Percentiles rank a stretch among this genome's conserved stretches.
phyloP scores from a whole-genome alignment of 2,888 invertebrate genomes.

The Agrotis ipsilon region DNA sequence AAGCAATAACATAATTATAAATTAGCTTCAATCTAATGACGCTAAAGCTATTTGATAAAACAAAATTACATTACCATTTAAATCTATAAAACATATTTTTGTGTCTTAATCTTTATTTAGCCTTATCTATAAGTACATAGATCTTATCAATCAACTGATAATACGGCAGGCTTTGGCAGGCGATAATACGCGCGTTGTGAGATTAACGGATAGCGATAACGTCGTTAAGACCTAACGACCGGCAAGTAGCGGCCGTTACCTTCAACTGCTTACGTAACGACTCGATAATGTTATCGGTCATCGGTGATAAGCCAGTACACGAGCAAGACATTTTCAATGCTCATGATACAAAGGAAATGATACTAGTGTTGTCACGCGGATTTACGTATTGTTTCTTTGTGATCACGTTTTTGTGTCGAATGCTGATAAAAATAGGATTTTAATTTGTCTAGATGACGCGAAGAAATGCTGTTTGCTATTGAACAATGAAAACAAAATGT shows the following conservation, averaged over 20 bases:
- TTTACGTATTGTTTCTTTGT: constrained; percentile 8
- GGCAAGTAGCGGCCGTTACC: constrained; percentile 75
- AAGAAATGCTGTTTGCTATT: background rate
- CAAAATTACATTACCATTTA: constrained; percentile 7
- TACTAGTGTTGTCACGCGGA: constrained; percentile 33
- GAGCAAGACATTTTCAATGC: constrained; percentile 18
- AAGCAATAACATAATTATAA: background rate
- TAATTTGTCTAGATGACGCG: constrained; percentile 4
- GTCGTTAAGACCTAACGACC: constrained; percentile 72
- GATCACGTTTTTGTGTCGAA: constrained; percentile 12
- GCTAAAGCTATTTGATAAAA: constrained; percentile 9
- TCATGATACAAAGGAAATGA: constrained; percentile 37
- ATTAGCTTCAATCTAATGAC: constrained; percentile 34
- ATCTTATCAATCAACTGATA: constrained; percentile 33
- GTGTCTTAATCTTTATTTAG: constrained; percentile 41
- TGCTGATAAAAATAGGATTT: constrained; percentile 8
- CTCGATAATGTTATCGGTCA: constrained; percentile 61
- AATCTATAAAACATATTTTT: constrained; percentile 10
- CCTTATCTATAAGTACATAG: constrained; percentile 26
- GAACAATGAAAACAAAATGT: background rate
- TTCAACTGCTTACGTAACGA: constrained; percentile 66
- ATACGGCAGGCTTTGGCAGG: constrained; percentile 50
- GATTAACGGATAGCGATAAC: constrained; percentile 78
- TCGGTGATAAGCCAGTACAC: constrained; percentile 30
- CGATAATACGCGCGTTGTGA: constrained; percentile 48